Base-by-base conservation (phyloP, 64 coral and sea anemone genomes). In the Astreopora myriophthalma region DNA sequence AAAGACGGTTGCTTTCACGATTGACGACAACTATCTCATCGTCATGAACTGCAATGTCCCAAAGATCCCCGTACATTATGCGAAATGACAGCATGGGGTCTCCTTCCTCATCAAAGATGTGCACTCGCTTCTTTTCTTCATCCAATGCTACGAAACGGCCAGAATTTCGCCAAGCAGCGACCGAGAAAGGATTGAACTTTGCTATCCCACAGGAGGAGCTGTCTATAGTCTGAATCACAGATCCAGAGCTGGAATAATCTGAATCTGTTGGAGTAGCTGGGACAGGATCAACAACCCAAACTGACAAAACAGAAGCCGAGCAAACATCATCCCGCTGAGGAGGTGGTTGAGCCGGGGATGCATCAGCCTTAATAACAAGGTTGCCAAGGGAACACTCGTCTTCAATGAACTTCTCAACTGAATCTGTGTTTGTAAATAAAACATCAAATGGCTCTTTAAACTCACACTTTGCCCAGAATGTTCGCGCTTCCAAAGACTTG, bases 21-120 rank as follows among this genome's bases (percentile, higher is more conserved):
- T 94, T 94, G 2, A 94, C 85, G 10, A 94, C 92, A 35, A 94
- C 72, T 23, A 94, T 38, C 29, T 94, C 86, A 62, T 86, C 23
- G 16, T 94, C 86, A 19, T 30, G 73, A 63, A 73, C 58, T 83
- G 85, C 92, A 34, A 94, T 62, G 24, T 94, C 92, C 57, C 80
- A 44, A 10, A 94, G 76, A 55, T 94, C 92, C 48, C 92, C 92
- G 74, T 89, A 94, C 34, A 82, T 76, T 29, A 94, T 74, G 20
- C 87, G 92, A 31, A 76, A 86, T 73, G 17, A 74, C 20, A 71
- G 72, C 38, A 73, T 69, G 2, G 38, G 34, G 5, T 94, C 48
- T 14, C 92, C 85, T 6, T 31, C 17, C 49, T 94, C 92, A 66
- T 73, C 61, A 19, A 94, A 22, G 44, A 94, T 71, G 22, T 79